Evolutionary conservation across 2,888 invertebrate genomes (phyloP).

Genomic region (Heteromyza rotundicornis): DNA sequence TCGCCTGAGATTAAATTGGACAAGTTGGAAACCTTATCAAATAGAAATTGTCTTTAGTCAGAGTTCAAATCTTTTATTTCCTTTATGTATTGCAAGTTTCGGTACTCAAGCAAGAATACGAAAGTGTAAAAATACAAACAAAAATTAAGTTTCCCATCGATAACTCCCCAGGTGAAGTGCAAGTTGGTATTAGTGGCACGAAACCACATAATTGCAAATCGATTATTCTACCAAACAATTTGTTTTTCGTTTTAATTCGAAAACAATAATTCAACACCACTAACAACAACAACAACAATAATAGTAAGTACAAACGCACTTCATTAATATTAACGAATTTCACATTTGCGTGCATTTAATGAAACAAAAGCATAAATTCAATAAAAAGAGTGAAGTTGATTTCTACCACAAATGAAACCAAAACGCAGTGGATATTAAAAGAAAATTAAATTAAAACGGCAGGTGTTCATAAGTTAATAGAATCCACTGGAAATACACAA

Average conservation of each 20-base stretch:
- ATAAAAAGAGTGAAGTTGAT: no score
- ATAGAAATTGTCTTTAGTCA: no score
- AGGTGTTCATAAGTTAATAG: no score
- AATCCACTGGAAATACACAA: neutral
- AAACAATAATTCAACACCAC: neutral
- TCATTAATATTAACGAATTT: constrained; percentile 15
- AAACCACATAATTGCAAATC: constrained; percentile 28
- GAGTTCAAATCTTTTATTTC: no score
- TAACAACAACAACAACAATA: neutral
- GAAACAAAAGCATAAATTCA: constrained; percentile 32
- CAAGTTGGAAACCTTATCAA: no score
- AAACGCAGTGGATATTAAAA: neutral
- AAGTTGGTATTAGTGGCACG: neutral
- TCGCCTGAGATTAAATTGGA: no score
- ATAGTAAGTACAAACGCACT: neutral
- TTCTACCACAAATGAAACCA: neutral
- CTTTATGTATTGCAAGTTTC: no score
- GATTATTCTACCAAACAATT: constrained; percentile 14
- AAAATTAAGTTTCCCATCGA: no score
- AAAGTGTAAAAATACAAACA: no score
- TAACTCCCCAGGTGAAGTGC: no score
- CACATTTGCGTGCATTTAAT: constrained; percentile 49
- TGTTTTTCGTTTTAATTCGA: neutral
- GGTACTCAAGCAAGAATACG: no score
- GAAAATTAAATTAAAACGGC: neutral